Conservation (phyloP, 1,140 invertebrate species). For the Periplaneta americana region DNA sequence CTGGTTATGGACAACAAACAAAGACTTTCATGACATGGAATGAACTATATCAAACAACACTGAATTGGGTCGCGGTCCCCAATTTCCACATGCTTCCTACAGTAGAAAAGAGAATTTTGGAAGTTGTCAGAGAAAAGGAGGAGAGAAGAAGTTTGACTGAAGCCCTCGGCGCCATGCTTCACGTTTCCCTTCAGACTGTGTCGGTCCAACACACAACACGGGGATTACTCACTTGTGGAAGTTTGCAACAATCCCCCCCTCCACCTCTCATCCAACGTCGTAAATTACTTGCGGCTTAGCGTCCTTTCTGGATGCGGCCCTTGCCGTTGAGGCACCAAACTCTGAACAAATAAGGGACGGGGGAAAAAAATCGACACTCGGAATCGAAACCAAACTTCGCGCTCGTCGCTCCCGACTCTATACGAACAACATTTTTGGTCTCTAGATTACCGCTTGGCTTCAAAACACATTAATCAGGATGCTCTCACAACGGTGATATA, state of each 20-base stretch:
- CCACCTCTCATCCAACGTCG: constrained; percentile 3
- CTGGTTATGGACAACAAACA: no score
- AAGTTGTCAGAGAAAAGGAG: neutral
- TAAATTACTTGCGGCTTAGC: constrained; percentile 6
- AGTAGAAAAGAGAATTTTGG: neutral
- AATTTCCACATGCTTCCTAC: neutral
- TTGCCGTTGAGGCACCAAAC: no score
- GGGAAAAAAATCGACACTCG: neutral
- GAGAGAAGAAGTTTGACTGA: neutral
- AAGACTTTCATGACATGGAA: no score
- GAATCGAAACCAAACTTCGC: neutral
- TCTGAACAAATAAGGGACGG: no score
- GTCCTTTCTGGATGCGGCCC: neutral
- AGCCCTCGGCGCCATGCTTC: neutral
- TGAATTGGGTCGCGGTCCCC: neutral
- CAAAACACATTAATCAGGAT: constrained; percentile 29
- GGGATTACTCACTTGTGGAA: constrained; percentile 2
- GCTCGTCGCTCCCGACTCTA: neutral
- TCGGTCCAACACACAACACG: neutral
- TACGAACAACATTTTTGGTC: constrained; percentile 12
- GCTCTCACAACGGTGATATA: neutral
- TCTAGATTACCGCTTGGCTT: constrained; percentile 18
- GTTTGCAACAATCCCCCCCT: neutral
- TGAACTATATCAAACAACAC: no score
- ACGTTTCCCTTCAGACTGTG: neutral